Conservation (phyloP, 2,113 vertebrate species). For the Physeter macrocephalus region DNA sequence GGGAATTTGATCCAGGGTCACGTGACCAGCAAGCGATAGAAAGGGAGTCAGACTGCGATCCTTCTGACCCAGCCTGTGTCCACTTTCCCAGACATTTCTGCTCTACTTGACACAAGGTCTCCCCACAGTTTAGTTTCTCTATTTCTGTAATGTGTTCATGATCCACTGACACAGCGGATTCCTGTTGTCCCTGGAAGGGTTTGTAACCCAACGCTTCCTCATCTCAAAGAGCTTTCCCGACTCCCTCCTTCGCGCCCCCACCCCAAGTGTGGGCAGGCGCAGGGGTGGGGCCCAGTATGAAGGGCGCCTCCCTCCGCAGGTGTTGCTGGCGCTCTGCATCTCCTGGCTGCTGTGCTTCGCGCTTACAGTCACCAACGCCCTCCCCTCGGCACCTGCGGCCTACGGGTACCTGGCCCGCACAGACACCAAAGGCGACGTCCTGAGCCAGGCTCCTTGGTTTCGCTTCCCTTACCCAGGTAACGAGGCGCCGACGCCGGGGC, state of each 20-base stretch:
- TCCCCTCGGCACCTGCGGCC: conserved; percentile 81
- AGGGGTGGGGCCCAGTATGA: neutral
- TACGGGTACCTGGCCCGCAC: conserved; percentile 93
- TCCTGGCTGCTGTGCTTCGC: conserved; percentile 92
- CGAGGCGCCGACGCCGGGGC: neutral
- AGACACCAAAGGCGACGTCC: conserved; percentile 85
- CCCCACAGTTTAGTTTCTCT: neutral
- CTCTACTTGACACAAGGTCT: neutral
- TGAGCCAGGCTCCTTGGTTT: conserved; percentile 90
- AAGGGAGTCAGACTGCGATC: neutral
- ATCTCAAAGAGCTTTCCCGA: neutral
- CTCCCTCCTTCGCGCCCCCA: too few relatives aligned
- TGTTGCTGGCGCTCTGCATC: conserved; percentile 90
- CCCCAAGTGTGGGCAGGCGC: neutral
- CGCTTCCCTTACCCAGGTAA: conserved; percentile 95
- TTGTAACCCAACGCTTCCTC: rapidly evolving
- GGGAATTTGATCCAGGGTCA: neutral
- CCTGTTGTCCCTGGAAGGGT: neutral
- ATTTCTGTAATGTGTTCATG: neutral
- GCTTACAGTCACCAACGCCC: conserved; percentile 83
- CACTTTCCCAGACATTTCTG: neutral
- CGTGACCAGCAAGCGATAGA: neutral
- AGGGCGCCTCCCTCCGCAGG: conserved; percentile 76
- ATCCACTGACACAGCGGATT: neutral
- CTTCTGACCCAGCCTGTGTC: neutral